Base-by-base conservation (phyloP, 2,888 invertebrate species). In the Drepanosiphum platanoidis region DNA sequence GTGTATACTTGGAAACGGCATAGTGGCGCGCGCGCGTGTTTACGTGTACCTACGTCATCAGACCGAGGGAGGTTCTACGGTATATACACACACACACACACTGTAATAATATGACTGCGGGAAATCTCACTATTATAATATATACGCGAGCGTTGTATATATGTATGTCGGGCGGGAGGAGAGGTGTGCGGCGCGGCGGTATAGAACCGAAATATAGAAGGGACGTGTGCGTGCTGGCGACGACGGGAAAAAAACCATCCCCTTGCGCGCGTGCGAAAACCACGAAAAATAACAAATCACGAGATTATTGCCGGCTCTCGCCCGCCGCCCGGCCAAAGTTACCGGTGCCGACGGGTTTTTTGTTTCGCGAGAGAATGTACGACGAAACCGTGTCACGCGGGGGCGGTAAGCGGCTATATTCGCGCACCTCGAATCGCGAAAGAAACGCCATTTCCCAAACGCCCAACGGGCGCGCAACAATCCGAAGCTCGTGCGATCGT, bases 221-320 rank as follows among this genome's bases (percentile, higher is more conserved):
- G 79, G 46, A 79, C 79, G 79, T 79, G 79, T 79, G 79, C 79
- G 79, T 79, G 79, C 39, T 46, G 8, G 66, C n/a, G 27, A 13
- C 61, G 27, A 61, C 18, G 22, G 27, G 32, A 80, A 70, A 80
- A 68, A 46, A 52, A 46, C 46, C 68, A 27, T 70, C 68, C 68
- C 52, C 27, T 70, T 34, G 70, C 80, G 68, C 42, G 42, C 39
- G 42, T 34, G 46, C 27, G 64, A 80, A 80, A 68, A 80, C 80
- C 68, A 70, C 68, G 68, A 52, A 70, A 80, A 70, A 46, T 80
- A 70, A 80, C 80, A 80, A 80, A 80, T 70, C 68, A 70, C 68
- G 52, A 80, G 80, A 80, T 80, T 70, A 68, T 80, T 42, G 30
- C 58, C 64, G n/a, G 5, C 39, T 39, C 39, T 18, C 64, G 22